These are phyloP conservation scores for Mactra quadrangularis DNA, from an alignment of 1,140 invertebrate species.

Conservation along the genomic window DNA sequence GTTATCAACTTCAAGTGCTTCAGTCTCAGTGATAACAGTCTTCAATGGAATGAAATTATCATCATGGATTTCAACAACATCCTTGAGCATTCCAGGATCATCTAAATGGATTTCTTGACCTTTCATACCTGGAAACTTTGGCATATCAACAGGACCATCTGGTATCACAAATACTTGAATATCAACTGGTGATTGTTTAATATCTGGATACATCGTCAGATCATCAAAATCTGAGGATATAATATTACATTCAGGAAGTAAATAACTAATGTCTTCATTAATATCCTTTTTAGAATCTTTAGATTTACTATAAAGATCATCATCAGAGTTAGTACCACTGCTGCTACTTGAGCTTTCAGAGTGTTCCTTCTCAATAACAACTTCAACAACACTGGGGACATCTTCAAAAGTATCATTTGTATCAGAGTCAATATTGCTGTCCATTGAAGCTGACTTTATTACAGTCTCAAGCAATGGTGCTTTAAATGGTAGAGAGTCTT, in stretches of 20 bases:
- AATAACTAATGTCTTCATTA: constrained; percentile 1
- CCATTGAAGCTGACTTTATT: constrained; percentile 20
- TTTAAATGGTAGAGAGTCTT: constrained; percentile 47
- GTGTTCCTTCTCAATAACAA: background rate
- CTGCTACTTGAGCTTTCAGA: background rate
- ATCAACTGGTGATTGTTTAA: constrained; percentile 10
- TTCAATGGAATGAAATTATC: constrained; percentile 5
- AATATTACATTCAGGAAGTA: constrained; percentile 49
- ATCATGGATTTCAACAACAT: background rate
- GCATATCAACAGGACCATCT: constrained; percentile 20
- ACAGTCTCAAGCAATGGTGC: constrained; percentile 49
- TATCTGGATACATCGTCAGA: background rate
- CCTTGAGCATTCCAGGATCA: background rate
- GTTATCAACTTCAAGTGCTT: background rate
- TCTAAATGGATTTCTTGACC: constrained; percentile 1
- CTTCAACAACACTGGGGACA: background rate
- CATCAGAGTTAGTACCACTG: constrained; percentile 29
- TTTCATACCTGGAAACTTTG: background rate
- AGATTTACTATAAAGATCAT: constrained; percentile 51
- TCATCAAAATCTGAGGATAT: constrained; percentile 29
- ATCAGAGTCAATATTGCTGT: constrained; percentile 7
- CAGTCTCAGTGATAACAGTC: background rate
- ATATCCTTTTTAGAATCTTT: background rate
- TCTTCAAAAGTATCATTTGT: background rate
- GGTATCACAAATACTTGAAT: constrained; percentile 50